Evolutionary conservation across 2,888 invertebrate species (phyloP).

Genomic region (Rhamphomyia laevipes): DNA sequence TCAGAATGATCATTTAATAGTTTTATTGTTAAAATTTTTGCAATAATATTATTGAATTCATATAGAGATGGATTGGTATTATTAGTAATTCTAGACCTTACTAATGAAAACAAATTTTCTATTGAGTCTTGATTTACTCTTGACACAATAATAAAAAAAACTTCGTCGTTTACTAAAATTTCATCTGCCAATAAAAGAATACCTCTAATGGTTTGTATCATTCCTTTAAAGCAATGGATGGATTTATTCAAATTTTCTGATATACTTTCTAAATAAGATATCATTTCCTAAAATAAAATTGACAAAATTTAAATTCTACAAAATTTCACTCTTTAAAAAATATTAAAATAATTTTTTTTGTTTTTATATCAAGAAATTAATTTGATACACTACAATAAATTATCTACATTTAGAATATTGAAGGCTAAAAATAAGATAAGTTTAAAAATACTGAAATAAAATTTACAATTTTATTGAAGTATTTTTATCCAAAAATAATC

Average conservation of each 20-base stretch:
- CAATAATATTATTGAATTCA: not conserved
- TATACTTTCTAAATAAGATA: not conserved
- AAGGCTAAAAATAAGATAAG: too few relatives aligned
- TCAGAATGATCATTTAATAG: not conserved
- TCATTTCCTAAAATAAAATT: conserved; percentile 3
- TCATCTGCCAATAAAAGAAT: conserved; percentile 2
- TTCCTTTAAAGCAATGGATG: conserved; percentile 3
- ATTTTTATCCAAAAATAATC: too few relatives aligned
- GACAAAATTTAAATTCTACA: not conserved
- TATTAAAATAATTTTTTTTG: too few relatives aligned
- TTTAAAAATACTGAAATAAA: too few relatives aligned
- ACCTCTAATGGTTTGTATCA: conserved; percentile 2
- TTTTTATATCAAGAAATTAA: too few relatives aligned
- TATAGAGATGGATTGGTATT: not conserved
- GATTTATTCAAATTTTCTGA: not conserved
- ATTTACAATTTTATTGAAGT: too few relatives aligned
- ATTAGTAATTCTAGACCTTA: conserved; percentile 5
- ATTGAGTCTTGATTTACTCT: conserved; percentile 5
- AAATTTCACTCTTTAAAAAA: not conserved
- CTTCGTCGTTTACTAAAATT: conserved; percentile 2
- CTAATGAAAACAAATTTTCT: conserved; percentile 5
- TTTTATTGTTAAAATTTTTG: not conserved
- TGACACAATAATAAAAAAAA: conserved; percentile 1
- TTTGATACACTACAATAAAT: too few relatives aligned
- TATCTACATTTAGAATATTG: too few relatives aligned